Base-by-base conservation (phyloP, 2,113 vertebrate species). In the Hippocampus zosterae region DNA sequence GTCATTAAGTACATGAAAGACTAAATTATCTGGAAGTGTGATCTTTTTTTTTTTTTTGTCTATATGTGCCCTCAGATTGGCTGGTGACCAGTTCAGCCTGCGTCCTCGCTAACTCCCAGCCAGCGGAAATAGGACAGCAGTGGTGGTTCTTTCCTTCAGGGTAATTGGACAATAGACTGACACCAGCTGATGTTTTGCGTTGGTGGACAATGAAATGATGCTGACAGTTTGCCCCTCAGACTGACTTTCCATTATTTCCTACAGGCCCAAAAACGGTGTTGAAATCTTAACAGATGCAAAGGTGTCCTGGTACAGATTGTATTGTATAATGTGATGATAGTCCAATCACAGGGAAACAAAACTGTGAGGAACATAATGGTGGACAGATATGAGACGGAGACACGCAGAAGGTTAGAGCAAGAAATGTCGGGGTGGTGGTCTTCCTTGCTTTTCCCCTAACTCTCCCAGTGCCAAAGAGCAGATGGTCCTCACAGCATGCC, bases 401-500 rank as follows among this genome's bases (percentile, higher is more conserved):
- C 68, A 69, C 68, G 40, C 74, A 80, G 77, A 76, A 72, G 76
- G 81, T 63, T 71, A 61, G 71, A 69, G 69, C 55, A 56, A 75
- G 69, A 75, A 63, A 46, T 72, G 64, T 63, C 59, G 66, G 70
- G 25, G 29, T 69, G 82, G 60, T 25, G n/a, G 61, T 71, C 75
- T 70, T 71, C n/a, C 46, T 64, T 12, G 0, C 52, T 65, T 41
- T 19, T 23, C 41, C 27, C 21, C 67, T 42, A 57, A 25, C 50
- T 77, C 66, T 65, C 68, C 57, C 72, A 29, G 70, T 65, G 73
- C 71, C 73, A 80, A 48, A 53, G 79, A 85, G 83, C 91, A 92
- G 87, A 92, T 89, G 90, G 91, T 78, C 82, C 55, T 86, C 87
- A 55, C 90, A 86, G 85, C 83, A 74, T 15, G 81, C 2, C 68